Percentiles rank a stretch among this genome's conserved stretches.
Evolutionary conservation across 2,888 invertebrate genomes (phyloP).

Genomic region (Agrochola macilenta): DNA sequence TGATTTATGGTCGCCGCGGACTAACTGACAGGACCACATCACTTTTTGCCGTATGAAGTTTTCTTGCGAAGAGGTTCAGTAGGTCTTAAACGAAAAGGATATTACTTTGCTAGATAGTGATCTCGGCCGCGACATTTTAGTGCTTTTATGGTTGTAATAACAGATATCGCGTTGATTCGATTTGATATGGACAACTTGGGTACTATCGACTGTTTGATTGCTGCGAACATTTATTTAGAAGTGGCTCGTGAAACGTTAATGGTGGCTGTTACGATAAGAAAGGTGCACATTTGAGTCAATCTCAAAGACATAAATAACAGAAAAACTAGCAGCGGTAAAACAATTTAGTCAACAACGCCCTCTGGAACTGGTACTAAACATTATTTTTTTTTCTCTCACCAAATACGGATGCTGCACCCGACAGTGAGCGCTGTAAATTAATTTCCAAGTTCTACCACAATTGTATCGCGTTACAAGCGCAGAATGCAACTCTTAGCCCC

Average conservation of each 20-base stretch:
- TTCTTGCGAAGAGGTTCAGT: conserved; percentile 69
- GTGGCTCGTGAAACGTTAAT: conserved; percentile 48
- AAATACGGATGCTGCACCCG: conserved; percentile 61
- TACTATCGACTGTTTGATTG: conserved; percentile 37
- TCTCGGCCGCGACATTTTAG: conserved; percentile 73
- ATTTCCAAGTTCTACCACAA: conserved; percentile 78
- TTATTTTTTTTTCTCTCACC: conserved; percentile 55
- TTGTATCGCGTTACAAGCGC: conserved; percentile 76
- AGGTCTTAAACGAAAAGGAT: conserved; percentile 79
- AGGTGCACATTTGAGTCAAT: conserved; percentile 29
- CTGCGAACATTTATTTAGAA: conserved; percentile 42
- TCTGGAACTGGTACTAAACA: conserved; percentile 42
- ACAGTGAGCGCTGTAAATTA: conserved; percentile 68
- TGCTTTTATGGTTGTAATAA: conserved; percentile 66
- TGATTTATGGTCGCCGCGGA: conserved; percentile 78
- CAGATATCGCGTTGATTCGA: conserved; percentile 56
- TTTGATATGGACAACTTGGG: conserved; percentile 43
- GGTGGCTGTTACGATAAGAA: conserved; percentile 31
- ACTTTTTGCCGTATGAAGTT: conserved; percentile 74
- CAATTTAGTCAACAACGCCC: conserved; percentile 34
- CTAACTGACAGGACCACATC: conserved; percentile 69
- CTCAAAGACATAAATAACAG: conserved; percentile 1
- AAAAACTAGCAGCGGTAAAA: conserved; percentile 31
- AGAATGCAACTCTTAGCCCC: conserved; percentile 73
- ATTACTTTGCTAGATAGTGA: conserved; percentile 83